These are phyloP conservation scores for Carapus acus DNA, from an alignment of 2,797 vertebrate genomes.

Conservation along the genomic window DNA sequence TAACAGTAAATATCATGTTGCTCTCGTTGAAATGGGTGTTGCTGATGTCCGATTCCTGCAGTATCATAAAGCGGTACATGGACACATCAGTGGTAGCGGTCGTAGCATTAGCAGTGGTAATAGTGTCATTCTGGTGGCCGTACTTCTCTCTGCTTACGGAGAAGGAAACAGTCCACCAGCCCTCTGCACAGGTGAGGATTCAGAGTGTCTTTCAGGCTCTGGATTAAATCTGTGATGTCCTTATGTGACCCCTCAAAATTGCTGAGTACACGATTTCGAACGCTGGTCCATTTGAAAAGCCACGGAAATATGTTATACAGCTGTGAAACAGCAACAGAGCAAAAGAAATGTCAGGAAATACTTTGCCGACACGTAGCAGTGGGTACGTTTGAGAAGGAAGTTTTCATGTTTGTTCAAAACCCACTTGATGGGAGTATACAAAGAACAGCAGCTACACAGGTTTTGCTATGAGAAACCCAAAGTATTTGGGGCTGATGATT, in stretches of 20 bases:
- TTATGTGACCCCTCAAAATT: accelerated
- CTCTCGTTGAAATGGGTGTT: constrained; percentile 43
- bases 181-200: constrained; percentile 44
- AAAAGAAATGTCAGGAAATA: no score
- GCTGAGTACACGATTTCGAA: constrained; percentile 12
- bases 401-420: no score
- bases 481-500: no score
- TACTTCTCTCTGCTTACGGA: constrained; percentile 43
- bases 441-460: no score
- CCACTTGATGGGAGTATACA: no score
- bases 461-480: no score
- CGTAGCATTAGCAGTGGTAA: neutral
- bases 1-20: constrained; percentile 46
- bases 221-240: constrained; percentile 32
- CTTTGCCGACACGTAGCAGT: no score
- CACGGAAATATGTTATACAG: constrained; percentile 61
- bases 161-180: constrained; percentile 57
- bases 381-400: no score
- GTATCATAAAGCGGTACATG: neutral
- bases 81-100: neutral
- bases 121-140: constrained; percentile 37
- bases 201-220: constrained; percentile 44
- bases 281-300: constrained; percentile 39
- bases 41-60: no score
- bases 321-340: constrained; percentile 29